These are phyloP conservation scores for Pollicipes pollicipes DNA, from an alignment of 1,140 invertebrate genomes.

Conservation along the genomic window DNA sequence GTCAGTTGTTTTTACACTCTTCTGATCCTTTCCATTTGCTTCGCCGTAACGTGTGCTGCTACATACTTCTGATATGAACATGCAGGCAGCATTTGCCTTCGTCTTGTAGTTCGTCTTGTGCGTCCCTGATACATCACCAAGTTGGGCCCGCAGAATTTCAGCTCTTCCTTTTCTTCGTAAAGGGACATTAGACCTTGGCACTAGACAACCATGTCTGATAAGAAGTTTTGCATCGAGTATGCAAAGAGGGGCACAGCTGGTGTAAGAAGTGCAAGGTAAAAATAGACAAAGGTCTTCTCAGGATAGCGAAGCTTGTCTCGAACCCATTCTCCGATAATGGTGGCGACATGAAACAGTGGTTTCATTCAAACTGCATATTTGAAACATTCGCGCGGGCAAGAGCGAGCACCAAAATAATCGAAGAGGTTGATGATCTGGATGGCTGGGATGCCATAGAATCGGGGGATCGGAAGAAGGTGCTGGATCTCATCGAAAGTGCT, in stretches of 20 bases:
- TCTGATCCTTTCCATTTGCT: too few relatives aligned
- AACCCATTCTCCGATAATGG: slow-evolving; percentile 55
- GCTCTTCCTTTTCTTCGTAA: too few relatives aligned
- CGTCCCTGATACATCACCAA: too few relatives aligned
- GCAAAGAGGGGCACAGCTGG: slow-evolving; percentile 57
- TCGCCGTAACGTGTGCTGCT: too few relatives aligned
- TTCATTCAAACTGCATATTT: slow-evolving; percentile 61
- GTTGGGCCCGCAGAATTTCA: too few relatives aligned
- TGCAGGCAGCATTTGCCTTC: too few relatives aligned
- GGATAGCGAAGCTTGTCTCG: slow-evolving; percentile 41
- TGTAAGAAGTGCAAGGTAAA: slow-evolving; percentile 74
- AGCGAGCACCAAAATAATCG: slow-evolving; percentile 60
- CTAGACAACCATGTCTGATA: neutral
- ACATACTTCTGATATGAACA: too few relatives aligned
- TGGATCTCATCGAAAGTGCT: slow-evolving; percentile 31
- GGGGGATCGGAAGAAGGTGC: slow-evolving; percentile 46
- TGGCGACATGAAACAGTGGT: slow-evolving; percentile 73
- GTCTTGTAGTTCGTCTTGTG: too few relatives aligned
- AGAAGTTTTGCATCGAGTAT: slow-evolving; percentile 44
- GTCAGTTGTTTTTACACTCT: too few relatives aligned
- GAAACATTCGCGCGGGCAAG: slow-evolving; percentile 56
- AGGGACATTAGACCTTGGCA: too few relatives aligned
- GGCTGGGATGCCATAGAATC: slow-evolving; percentile 47
- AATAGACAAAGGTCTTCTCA: slow-evolving; percentile 42
- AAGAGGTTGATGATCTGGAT: slow-evolving; percentile 49